phyloP scores from a whole-genome alignment of 2,888 invertebrate genomes.

The Galeopsomyia nigrocyanea region DNA sequence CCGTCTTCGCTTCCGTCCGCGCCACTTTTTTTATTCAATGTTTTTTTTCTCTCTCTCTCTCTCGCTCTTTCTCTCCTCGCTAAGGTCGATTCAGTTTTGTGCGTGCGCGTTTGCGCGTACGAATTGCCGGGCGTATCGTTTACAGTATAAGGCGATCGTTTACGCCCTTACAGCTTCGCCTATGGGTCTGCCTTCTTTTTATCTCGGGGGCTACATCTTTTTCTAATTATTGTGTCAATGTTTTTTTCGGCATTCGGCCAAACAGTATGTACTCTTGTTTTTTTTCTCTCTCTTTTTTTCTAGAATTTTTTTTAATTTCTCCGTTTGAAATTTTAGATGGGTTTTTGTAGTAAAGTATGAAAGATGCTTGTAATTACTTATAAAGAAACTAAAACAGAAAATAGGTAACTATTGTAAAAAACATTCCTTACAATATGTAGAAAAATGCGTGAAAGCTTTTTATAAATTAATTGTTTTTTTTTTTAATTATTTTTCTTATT shows the following conservation, averaged over 20 bases:
- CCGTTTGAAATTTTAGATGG: too few relatives aligned
- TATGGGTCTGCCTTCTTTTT: too few relatives aligned
- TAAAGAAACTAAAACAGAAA: too few relatives aligned
- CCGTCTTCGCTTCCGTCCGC: slow-evolving; percentile 30
- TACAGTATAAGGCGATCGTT: slow-evolving; percentile 41
- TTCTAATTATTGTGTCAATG: slow-evolving; percentile 19
- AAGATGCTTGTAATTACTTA: too few relatives aligned
- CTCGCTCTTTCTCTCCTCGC: slow-evolving; percentile 6
- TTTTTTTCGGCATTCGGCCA: neutral
- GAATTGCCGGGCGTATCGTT: slow-evolving; percentile 38
- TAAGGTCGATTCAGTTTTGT: neutral
- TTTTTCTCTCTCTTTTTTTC: neutral
- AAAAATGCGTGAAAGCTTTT: too few relatives aligned
- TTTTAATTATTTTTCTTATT: too few relatives aligned
- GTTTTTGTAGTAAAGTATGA: too few relatives aligned
- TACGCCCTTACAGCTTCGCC: slow-evolving; percentile 21
- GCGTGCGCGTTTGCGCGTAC: slow-evolving; percentile 42
- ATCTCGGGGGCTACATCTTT: slow-evolving; percentile 14
- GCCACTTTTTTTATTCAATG: slow-evolving; percentile 38
- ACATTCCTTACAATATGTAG: too few relatives aligned
- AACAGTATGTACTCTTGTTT: slow-evolving; percentile 4
- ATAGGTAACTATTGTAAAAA: too few relatives aligned
- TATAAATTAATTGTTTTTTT: too few relatives aligned
- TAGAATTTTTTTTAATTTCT: too few relatives aligned
- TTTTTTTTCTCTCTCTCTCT: slow-evolving; percentile 31